Conservation (phyloP, 2,797 vertebrate genomes). For the Arrhamphus sclerolepis region DNA sequence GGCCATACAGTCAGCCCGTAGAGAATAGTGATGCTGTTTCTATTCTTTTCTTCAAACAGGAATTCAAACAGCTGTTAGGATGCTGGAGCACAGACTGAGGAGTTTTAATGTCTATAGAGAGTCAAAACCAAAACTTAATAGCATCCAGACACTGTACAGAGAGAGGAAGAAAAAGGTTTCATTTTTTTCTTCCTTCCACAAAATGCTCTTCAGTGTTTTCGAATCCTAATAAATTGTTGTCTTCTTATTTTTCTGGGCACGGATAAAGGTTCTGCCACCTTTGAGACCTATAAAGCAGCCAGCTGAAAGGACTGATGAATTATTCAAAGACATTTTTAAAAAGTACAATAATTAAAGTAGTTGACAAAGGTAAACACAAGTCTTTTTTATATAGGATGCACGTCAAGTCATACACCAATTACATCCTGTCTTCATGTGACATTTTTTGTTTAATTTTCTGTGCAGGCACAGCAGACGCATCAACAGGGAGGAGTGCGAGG, state of each 20-base stretch:
- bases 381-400: background rate
- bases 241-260: constrained; percentile 26
- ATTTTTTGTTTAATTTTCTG: constrained; percentile 14
- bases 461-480: constrained; percentile 48
- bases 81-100: constrained; percentile 79
- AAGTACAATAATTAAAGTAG: constrained; percentile 54
- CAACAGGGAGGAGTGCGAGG: constrained; percentile 58
- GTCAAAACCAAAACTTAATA: constrained; percentile 74
- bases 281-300: constrained; percentile 47
- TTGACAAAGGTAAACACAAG: constrained; percentile 64
- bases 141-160: constrained; percentile 70
- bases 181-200: constrained; percentile 1
- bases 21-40: constrained; percentile 16
- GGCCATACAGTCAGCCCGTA: constrained; percentile 5
- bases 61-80: constrained; percentile 84
- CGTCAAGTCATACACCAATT: too few relatives aligned
- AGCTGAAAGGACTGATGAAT: constrained; percentile 56
- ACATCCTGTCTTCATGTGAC: background rate
- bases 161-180: constrained; percentile 78
- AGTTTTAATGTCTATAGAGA: constrained; percentile 79
- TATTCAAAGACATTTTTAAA: constrained; percentile 65
- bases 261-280: constrained; percentile 63
- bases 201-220: background rate
- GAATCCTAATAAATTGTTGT: constrained; percentile 7
- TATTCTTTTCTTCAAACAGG: constrained; percentile 69